Base-by-base conservation (phyloP, 2,888 invertebrate species). In the Chymomyza caudatula region DNA sequence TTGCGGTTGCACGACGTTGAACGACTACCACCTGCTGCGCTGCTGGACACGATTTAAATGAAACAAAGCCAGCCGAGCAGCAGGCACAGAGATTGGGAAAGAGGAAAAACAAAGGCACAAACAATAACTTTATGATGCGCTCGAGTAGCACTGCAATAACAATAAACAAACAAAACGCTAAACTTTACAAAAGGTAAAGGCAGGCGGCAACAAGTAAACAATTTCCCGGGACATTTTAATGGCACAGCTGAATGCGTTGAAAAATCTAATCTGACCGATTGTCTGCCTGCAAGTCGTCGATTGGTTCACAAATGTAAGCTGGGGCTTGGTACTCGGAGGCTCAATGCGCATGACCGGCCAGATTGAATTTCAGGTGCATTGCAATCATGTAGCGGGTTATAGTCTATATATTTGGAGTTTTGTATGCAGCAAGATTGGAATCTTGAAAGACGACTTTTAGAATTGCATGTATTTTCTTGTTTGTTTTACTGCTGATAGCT, bases 1-100 rank as follows among this genome's bases (percentile, higher is more conserved):
- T 76, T 83, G 83, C 73, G 80, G 83, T 81, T 78, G 81, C 78
- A 83, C 81, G 76, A 65, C 42, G 29, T 37, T 62, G 25, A 17
- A 49, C 23, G 19, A 42, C 17, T 42, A 42, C 42, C 57, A 42
- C 42, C 57, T 44, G 57, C 57, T 58, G 53, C 4, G 53, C 15
- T 54, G 61, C 70, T 71, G 71, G 71, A 67, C 71, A 72, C 71
- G 71, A 67, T 71, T 71, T 70, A 61, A 64, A 71, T 71, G 62
- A 72, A 72, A 72, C 71, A 72, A 82, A 79, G 73, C 75, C 72
- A 78, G 56, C 73, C 29, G 71, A 15, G 51, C 58, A 23, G 58
- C 43, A 49, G 52, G 53, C 62, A 49, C 4, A 11, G 29, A 1
- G 2, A 11, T 37, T 5, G 29, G 29, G 29, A 11, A 37, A 29